Base-by-base conservation (phyloP, 2,113 vertebrate species). In the Calyptommatus sinebrachiatus region DNA sequence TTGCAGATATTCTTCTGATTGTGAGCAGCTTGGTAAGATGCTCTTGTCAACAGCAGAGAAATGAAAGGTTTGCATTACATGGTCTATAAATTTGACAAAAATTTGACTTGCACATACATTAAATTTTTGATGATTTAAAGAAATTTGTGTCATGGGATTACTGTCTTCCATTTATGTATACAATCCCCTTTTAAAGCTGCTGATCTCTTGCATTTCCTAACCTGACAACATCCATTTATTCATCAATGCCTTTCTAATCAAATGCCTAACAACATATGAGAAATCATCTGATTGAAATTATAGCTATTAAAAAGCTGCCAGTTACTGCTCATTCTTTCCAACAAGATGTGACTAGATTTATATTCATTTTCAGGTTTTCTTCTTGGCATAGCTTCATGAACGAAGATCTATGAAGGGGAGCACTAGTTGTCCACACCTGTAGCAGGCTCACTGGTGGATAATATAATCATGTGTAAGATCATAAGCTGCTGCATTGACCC, bases 221-320 rank as follows among this genome's bases (percentile, higher is more conserved):
- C 3, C 2, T 86, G 86, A 84, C 84, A 89, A 81, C 87, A 87
- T 88, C 87, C 77, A 85, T 84, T 87, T 80, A 83, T 88, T 89
- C 87, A 89, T 85, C 77, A 0, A 0, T 28, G 81, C 77, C 86
- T 79, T 65, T 86, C 84, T 88, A 86, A 85, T 90, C 88, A 87
- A 71, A 12, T 83, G 61, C 78, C 84, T 87, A 86, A 91, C 88
- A 88, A 79, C 88, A 90, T 82, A 88, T 91, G 90, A 86, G 83
- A 90, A 90, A 79, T 88, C 83, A 92, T 89, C 87, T 91, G 88
- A 89, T 78, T 89, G 84, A 90, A 91, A 90, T 91, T 92, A 93
- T 90, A 29, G 0, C 81, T 90, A 92, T 91, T 84, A 90, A 86
- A 90, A 91, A 92, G 91, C 89, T 91, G 92, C 74, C 90, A 90